Conservation (phyloP, 2,113 vertebrate species). For the Sinocyclocheilus anophthalmus region DNA sequence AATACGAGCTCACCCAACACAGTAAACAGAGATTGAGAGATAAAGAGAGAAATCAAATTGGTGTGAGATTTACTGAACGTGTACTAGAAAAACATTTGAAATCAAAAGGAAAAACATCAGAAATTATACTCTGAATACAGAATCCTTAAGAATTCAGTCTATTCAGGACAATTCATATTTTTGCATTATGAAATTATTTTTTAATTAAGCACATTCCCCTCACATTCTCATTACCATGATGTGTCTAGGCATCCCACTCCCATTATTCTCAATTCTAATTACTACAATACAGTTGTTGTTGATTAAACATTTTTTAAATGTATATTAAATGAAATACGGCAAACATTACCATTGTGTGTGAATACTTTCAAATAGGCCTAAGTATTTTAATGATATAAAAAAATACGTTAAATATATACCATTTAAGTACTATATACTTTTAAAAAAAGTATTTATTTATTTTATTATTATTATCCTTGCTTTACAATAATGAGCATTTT, state of each 20-base stretch:
- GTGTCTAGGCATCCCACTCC: neutral
- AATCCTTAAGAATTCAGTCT: neutral
- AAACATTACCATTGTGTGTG: neutral
- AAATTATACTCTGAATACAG: neutral
- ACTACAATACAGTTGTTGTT: neutral
- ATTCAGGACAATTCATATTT: neutral
- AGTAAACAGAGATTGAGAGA: slow-evolving; percentile 29
- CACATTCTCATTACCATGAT: neutral
- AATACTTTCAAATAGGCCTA: neutral
- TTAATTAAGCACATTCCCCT: neutral
- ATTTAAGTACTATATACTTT: neutral
- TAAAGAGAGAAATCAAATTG: slow-evolving; percentile 1
- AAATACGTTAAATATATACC: neutral
- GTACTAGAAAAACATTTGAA: neutral
- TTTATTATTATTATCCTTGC: too few relatives aligned
- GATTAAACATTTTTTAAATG: neutral
- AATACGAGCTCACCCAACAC: neutral
- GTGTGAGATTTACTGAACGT: neutral
- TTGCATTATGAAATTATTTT: neutral
- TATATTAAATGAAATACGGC: neutral
- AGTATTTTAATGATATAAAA: neutral
- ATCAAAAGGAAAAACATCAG: neutral
- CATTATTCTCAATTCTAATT: neutral
- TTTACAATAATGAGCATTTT: neutral
- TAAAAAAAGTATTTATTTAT: too few relatives aligned